Base-by-base conservation (phyloP, 2,113 vertebrate species). In the Gorilla gorilla region DNA sequence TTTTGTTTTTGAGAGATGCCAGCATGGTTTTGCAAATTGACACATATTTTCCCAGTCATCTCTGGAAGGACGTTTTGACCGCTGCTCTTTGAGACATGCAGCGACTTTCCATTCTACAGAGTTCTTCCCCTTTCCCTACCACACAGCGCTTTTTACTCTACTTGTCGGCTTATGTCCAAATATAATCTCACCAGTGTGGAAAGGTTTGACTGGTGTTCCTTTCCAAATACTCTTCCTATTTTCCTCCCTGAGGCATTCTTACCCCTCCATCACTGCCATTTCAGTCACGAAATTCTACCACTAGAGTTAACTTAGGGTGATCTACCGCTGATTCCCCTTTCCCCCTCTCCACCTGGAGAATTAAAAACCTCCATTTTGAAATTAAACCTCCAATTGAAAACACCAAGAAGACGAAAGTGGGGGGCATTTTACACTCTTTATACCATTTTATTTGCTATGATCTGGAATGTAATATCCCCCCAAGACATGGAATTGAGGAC, bases 131-230 rank as follows among this genome's bases (percentile, higher is more conserved):
- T 59, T 66, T 1, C 2, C 1, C 9, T 10, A 6, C 27, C 2
- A 1, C 27, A 2, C 40, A 3, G 7, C 1, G 8, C 1, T n/a
- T 68, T 18, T 30, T 6, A 8, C 80, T 81, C 30, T 35, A 13
- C 22, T 2, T 1, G 0, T 25, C 38, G 11, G 18, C 27, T 70
- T 3, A 23, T 13, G 5, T 16, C 4, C 11, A 64, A 55, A 38
- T 2, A 7, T 1, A 23, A 88, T 8, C 6, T 38, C 9, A 7
- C 11, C 25, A 16, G 13, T 8, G 9, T 18, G 20, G n/a, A 59
- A 14, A 30, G 20, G 17, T 12, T 6, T 35, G 30, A 6, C 14
- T 50, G 10, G 1, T 18, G 6, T 25, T 27, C 6, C 32, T 85
- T 50, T n/a, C 22, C 25, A 70, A 52, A 64, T 25, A 25, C 0